A percentile compares a stretch with the other conserved stretches of the same genome.
These are phyloP conservation scores for Torymus texanus DNA, from an alignment of 2,888 invertebrate species.

Conservation along the genomic window DNA sequence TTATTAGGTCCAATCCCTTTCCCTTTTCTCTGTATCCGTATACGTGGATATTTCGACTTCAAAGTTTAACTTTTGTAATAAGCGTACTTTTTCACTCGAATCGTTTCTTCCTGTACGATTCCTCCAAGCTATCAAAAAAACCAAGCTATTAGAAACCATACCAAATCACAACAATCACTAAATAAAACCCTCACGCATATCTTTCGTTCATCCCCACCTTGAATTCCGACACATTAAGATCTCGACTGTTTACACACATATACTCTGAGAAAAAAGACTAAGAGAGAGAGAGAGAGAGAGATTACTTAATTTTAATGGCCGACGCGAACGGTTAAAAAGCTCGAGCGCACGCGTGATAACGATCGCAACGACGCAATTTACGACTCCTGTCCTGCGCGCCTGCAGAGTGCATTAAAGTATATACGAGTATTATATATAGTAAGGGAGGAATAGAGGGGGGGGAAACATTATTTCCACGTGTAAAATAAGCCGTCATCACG, in stretches of 20 bases:
- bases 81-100: too few relatives aligned
- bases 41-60: too few relatives aligned
- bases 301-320: conserved; percentile 47
- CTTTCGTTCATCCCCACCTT: too few relatives aligned
- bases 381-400: conserved; percentile 28
- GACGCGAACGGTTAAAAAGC: conserved; percentile 36
- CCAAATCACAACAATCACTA: too few relatives aligned
- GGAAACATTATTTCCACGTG: conserved; percentile 14
- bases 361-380: conserved; percentile 44
- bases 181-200: too few relatives aligned
- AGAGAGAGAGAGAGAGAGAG: conserved; percentile 28
- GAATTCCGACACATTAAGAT: conserved; percentile 35
- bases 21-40: neutral
- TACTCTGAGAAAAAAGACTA: too few relatives aligned
- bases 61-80: too few relatives aligned
- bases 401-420: conserved; percentile 48
- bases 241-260: conserved; percentile 23
- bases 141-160: too few relatives aligned
- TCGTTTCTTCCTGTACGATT: too few relatives aligned
- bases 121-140: too few relatives aligned
- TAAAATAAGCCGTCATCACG: conserved; percentile 47
- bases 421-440: neutral
- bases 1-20: neutral
- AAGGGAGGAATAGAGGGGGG: neutral
- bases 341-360: conserved; percentile 23